These are phyloP conservation scores for Meteorus colon DNA, from an alignment of 2,888 invertebrate genomes.

Conservation along the genomic window DNA sequence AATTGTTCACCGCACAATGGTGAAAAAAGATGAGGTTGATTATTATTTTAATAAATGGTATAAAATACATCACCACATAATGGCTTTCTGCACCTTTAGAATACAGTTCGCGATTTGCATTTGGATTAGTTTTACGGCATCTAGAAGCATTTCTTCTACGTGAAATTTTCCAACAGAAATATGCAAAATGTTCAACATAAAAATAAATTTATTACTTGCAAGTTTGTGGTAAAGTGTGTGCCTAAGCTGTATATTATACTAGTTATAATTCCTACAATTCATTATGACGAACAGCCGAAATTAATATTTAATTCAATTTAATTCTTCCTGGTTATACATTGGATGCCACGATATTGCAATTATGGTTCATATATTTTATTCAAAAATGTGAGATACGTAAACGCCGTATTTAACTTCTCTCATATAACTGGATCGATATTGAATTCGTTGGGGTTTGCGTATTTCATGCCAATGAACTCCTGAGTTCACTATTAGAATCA, in stretches of 20 bases:
- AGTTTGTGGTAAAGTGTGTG: not conserved
- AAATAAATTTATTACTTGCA: not conserved
- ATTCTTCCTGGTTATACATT: not conserved
- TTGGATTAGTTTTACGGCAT: not conserved
- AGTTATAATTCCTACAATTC: not conserved
- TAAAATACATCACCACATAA: not conserved
- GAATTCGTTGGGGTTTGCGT: conserved; percentile 34
- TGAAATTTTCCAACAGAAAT: conserved; percentile 6
- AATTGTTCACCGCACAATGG: not conserved
- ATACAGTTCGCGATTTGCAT: not conserved
- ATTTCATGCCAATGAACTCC: conserved; percentile 39
- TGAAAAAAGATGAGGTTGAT: not conserved
- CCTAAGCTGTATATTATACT: not conserved
- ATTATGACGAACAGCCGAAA: not conserved
- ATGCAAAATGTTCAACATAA: conserved; percentile 3
- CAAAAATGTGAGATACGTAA: not conserved
- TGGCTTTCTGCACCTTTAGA: not conserved
- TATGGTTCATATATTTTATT: not conserved
- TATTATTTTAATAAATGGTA: not conserved
- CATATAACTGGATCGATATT: conserved; percentile 35
- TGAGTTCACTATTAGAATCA: conserved; percentile 36
- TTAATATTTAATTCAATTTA: conserved; percentile 1
- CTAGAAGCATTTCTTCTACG: not conserved
- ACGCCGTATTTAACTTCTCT: not conserved
- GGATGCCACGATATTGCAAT: not conserved